Percentiles rank a stretch among this genome's conserved stretches.
Evolutionary conservation across 2,113 vertebrate species (phyloP).

Genomic region (Lutjanus erythropterus): DNA sequence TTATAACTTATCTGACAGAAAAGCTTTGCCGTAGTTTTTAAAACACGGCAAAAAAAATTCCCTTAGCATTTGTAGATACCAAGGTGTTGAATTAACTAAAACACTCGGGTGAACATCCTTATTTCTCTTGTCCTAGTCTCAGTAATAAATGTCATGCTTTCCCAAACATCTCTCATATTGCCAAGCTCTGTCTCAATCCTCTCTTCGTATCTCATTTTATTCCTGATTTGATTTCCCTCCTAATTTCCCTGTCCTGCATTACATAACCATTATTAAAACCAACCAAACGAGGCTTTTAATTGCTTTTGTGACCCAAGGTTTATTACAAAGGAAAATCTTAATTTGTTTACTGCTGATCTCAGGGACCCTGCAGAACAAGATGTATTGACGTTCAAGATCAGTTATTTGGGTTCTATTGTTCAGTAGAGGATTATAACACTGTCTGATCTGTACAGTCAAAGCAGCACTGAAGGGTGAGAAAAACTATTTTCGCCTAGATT

Average conservation of each 20-base stretch:
- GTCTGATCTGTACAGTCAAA: not conserved
- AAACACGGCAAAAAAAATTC: too few species aligned
- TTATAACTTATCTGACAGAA: not conserved
- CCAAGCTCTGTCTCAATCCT: not conserved
- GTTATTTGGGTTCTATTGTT: not conserved
- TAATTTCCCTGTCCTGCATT: slow-evolving; percentile 5
- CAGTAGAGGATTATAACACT: not conserved
- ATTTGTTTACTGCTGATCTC: slow-evolving; percentile 20
- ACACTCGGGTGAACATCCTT: not conserved
- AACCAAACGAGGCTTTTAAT: slow-evolving; percentile 25
- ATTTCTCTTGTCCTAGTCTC: not conserved
- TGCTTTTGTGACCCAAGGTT: slow-evolving; percentile 24
- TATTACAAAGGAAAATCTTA: slow-evolving; percentile 18
- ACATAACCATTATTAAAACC: slow-evolving; percentile 17
- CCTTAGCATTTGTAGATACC: not conserved
- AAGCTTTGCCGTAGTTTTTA: not conserved
- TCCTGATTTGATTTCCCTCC: not conserved
- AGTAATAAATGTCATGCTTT: not conserved
- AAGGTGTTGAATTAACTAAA: not conserved
- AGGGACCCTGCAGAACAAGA: not conserved
- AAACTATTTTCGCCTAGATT: not conserved
- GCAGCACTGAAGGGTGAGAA: not conserved
- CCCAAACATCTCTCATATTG: not conserved
- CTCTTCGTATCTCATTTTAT: not conserved
- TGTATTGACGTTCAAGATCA: not conserved